Evolutionary conservation across 2,113 vertebrate species (phyloP).

Genomic region (Corythornis madagascariensis): DNA sequence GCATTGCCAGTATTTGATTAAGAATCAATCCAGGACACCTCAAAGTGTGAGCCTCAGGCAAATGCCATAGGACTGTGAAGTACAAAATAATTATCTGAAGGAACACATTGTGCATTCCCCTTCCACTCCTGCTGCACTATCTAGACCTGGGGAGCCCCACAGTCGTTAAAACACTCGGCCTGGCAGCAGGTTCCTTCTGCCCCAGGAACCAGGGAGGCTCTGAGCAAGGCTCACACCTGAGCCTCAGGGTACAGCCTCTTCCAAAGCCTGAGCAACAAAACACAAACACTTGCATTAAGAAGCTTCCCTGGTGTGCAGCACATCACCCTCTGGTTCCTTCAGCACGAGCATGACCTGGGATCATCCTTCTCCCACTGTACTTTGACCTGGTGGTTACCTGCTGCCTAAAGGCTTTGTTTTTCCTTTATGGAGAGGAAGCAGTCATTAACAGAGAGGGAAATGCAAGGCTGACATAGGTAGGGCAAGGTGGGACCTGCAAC

Average conservation of each 20-base stretch:
- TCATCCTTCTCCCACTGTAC: not conserved
- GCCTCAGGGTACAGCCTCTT: not conserved
- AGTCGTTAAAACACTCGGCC: not conserved
- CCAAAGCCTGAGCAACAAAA: not conserved
- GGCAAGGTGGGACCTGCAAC: not conserved
- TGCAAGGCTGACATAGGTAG: accelerated
- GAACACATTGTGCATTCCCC: not conserved
- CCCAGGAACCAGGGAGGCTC: not conserved
- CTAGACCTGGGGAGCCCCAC: not conserved
- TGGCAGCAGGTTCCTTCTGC: accelerated
- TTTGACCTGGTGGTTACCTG: not conserved
- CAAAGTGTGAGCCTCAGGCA: not conserved
- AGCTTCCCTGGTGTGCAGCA: too few species aligned
- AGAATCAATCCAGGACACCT: not conserved
- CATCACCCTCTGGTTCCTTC: not conserved
- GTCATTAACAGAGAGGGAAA: not conserved
- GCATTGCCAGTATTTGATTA: not conserved
- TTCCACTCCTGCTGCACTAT: not conserved
- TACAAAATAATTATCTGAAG: not conserved
- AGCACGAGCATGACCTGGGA: not conserved
- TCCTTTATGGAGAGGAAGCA: not conserved
- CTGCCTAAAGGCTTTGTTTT: not conserved
- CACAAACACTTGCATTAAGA: not conserved
- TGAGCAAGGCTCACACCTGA: accelerated
- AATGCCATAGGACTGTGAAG: not conserved